Percentiles rank a stretch among this genome's conserved stretches.
These are phyloP conservation scores for Calameuta idolon DNA, from an alignment of 2,888 invertebrate genomes.

Conservation along the genomic window DNA sequence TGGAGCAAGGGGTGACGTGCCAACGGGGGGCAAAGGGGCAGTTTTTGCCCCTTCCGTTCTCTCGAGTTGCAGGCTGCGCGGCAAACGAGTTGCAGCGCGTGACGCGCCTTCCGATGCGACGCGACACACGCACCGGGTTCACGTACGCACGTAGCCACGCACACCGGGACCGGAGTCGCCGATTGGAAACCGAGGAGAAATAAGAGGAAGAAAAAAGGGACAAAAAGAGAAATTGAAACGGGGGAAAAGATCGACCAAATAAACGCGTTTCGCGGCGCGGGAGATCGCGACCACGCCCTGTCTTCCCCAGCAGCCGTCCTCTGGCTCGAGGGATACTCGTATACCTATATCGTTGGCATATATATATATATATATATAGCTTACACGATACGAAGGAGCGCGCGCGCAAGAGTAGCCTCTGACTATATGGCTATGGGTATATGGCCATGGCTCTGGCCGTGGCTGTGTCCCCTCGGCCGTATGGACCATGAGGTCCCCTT, in stretches of 20 bases:
- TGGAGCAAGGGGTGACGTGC: background rate
- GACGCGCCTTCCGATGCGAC: constrained; percentile 48
- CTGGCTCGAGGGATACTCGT: background rate
- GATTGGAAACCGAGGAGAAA: constrained; percentile 39
- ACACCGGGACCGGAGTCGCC: constrained; percentile 22
- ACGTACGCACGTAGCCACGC: constrained; percentile 16
- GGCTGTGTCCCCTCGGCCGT: no score
- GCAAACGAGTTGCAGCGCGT: constrained; percentile 40
- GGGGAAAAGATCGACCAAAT: constrained; percentile 41
- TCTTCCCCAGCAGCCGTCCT: constrained; percentile 24
- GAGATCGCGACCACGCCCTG: constrained; percentile 55
- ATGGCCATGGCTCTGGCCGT: no score
- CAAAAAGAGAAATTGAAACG: constrained; percentile 18
- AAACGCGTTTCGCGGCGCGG: constrained; percentile 49
- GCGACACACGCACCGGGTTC: constrained; percentile 27
- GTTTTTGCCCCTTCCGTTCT: constrained; percentile 38
- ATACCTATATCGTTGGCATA: background rate
- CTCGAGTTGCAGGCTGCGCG: constrained; percentile 5
- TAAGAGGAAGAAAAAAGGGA: constrained; percentile 23
- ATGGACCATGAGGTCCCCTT: no score
- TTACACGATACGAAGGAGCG: no score
- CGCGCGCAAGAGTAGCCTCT: no score
- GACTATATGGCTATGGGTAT: no score
- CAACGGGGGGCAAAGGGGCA: constrained; percentile 32
- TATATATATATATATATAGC: no score